phyloP scores from a whole-genome alignment of 2,113 vertebrate genomes.

The Microcebus jonahi region DNA sequence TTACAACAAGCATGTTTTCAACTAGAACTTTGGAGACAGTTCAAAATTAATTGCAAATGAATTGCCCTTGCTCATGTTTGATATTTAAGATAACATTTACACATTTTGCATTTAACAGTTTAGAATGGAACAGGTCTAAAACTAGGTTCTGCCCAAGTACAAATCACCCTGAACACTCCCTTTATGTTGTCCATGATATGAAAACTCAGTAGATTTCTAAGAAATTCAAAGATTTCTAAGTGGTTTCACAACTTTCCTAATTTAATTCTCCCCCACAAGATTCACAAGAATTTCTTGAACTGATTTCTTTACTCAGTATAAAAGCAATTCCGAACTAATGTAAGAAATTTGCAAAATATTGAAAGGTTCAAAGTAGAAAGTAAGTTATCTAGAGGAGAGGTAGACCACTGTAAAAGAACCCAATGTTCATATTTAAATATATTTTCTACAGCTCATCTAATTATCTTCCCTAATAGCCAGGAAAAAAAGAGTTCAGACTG shows the following conservation, averaged over 20 bases:
- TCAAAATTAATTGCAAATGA: slow-evolving; percentile 72
- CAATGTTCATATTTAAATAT: not conserved
- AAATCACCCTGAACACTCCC: not conserved
- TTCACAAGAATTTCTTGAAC: slow-evolving; percentile 22
- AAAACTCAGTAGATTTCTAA: slow-evolving; percentile 47
- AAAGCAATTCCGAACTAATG: slow-evolving; percentile 22
- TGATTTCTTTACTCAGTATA: slow-evolving; percentile 50
- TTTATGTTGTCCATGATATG: slow-evolving; percentile 19
- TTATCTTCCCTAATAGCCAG: not conserved
- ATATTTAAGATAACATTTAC: slow-evolving; percentile 50
- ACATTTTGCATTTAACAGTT: slow-evolving; percentile 32
- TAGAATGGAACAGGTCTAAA: slow-evolving; percentile 26
- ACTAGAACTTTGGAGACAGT: slow-evolving; percentile 34
- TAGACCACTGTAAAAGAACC: not conserved
- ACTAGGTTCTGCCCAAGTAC: not conserved
- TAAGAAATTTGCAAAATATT: slow-evolving; percentile 40
- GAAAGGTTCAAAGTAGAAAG: slow-evolving; percentile 48
- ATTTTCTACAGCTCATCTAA: not conserved
- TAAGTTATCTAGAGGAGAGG: slow-evolving; percentile 37
- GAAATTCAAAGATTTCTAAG: not conserved
- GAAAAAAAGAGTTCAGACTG: not conserved
- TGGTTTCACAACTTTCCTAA: slow-evolving; percentile 26
- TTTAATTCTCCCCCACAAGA: slow-evolving; percentile 48
- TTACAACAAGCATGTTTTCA: slow-evolving; percentile 24
- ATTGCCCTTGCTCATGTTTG: slow-evolving; percentile 56